Evolutionary conservation across 2,797 vertebrate genomes (phyloP).

Genomic region (Moxostoma hubbsi): DNA sequence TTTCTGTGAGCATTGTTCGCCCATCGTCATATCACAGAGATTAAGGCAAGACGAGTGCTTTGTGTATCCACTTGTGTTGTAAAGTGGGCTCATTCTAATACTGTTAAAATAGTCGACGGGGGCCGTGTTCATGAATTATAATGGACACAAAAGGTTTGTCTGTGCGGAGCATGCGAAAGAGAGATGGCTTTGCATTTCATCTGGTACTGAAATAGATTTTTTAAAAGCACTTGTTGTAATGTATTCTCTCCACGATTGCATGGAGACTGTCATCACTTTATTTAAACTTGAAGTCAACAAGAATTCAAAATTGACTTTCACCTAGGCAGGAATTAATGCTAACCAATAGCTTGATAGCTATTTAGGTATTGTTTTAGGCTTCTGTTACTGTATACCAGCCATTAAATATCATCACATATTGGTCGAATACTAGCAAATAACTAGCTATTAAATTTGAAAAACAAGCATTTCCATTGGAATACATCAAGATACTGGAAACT

Average conservation of each 20-base stretch:
- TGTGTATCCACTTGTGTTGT: slow-evolving; percentile 85
- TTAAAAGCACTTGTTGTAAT: slow-evolving; percentile 77
- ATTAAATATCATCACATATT: too few relatives aligned
- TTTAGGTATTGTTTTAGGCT: too few relatives aligned
- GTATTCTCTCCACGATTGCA: slow-evolving; percentile 84
- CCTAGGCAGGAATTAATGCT: too few relatives aligned
- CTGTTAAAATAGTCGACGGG: slow-evolving; percentile 84
- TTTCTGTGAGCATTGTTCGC: slow-evolving; percentile 81
- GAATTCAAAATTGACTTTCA: background rate
- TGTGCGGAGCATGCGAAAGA: slow-evolving; percentile 76
- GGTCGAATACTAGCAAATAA: too few relatives aligned
- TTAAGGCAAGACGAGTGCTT: slow-evolving; percentile 81
- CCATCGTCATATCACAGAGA: slow-evolving; percentile 80
- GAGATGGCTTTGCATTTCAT: slow-evolving; percentile 84
- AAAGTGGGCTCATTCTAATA: slow-evolving; percentile 87
- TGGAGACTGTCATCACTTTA: slow-evolving; percentile 63
- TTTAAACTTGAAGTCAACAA: slow-evolving; percentile 69
- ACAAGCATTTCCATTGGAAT: too few relatives aligned
- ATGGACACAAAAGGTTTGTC: slow-evolving; percentile 82
- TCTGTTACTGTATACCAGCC: too few relatives aligned
- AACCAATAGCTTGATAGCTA: too few relatives aligned
- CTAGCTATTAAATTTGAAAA: too few relatives aligned
- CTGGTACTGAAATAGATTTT: slow-evolving; percentile 86
- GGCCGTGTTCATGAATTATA: slow-evolving; percentile 87
- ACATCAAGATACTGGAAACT: too few relatives aligned